Base-by-base conservation (phyloP, 2,888 invertebrate genomes). In the Drosophila meridionalis region DNA sequence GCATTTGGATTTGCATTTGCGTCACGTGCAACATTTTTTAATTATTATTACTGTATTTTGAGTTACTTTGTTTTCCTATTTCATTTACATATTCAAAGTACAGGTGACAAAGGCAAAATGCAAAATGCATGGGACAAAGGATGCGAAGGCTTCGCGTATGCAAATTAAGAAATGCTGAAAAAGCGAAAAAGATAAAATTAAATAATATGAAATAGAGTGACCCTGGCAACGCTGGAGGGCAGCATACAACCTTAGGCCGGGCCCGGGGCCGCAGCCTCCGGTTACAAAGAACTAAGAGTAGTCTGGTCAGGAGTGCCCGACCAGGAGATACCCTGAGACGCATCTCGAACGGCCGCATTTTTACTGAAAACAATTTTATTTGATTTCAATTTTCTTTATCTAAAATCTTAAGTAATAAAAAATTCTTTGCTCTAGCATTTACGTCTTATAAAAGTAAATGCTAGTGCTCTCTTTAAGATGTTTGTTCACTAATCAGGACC, bases 161-260 rank as follows among this genome's bases (percentile, higher is more conserved):
- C 89, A 87, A 87, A 87, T 89, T 89, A 85, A 80, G 89, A 87
- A 87, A 62, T 28, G 48, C 40, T n/a, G 7, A 30, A 42, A 42
- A 48, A 50, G 30, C 28, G 14, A 48, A 68, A 56, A 42, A 36
- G 57, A 68, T 48, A 28, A 55, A 65, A 48, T 67, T 28, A 67
- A 68, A 66, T 55, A 67, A 55, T 56, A 43, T 68, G 34, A 53
- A 26, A 43, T 52, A 30, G 63, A 75, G 73, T 84, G 86, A 89
- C 85, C 85, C 89, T 86, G 85, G 73, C 84, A 67, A 76, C 66
- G 50, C 63, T 87, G 69, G 82, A 89, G 89, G 89, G 73, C 89
- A 79, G 57, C 53, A 47, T 42, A 60, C 66, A 76, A 73, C 87
- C 89, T 86, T 73, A 72, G 77, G 84, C 89, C 76, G 77, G 84